Evolutionary conservation across 2,113 vertebrate genomes (phyloP), one percentile per base, ranked within the genome.

Genomic region (Neopipo cinnamomea): DNA sequence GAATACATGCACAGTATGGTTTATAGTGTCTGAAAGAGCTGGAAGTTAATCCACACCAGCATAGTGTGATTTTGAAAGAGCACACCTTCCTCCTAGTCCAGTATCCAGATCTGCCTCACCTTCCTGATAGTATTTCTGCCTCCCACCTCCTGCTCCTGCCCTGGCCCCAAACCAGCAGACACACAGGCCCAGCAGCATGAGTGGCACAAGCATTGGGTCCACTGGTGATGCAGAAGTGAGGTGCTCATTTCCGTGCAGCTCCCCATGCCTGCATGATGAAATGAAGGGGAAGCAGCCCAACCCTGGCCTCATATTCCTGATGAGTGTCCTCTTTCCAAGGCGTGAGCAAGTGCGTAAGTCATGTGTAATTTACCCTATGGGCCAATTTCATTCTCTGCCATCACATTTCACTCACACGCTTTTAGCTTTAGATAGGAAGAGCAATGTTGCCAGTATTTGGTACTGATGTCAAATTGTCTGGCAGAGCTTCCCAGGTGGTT

Each of bases 261-360:
- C 37, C 42, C 7, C 1, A 5, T 47, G 33, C 16, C 28, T 16
- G 53, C 35, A 5, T 30, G 55, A 41, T 6, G 52, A 85, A 62
- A 55, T 23, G 22, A 59, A 17, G 4, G 11, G 49, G 82, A 80
- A 78, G 73, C 37, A n/a, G 81, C 87, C 84, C 70, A 88, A 3
- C 44, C n/a, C 65, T 76, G 46, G 33, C 58, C 41, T 61, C 8
- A 0, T 20, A 35, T 27, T 75, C 41, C 71, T 68, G 55, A 27
- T 41, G 62, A 75, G 70, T 3, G 7, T 37, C 47, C n/a, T 72
- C 71, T 79, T 87, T 49, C 53, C 59, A n/a, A 73, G 44, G 49
- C 1, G 3, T 8, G 47, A 61, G 37, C 2, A 1, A 1, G 8
- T 39, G 24, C 1, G 0, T 49, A 19, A 52, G 50, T 8, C 8